A percentile compares a stretch with the other conserved stretches of the same genome.
These are phyloP conservation scores for Trididemnum miniatum DNA, from an alignment of 23 tunicate species.

Conservation along the genomic window DNA sequence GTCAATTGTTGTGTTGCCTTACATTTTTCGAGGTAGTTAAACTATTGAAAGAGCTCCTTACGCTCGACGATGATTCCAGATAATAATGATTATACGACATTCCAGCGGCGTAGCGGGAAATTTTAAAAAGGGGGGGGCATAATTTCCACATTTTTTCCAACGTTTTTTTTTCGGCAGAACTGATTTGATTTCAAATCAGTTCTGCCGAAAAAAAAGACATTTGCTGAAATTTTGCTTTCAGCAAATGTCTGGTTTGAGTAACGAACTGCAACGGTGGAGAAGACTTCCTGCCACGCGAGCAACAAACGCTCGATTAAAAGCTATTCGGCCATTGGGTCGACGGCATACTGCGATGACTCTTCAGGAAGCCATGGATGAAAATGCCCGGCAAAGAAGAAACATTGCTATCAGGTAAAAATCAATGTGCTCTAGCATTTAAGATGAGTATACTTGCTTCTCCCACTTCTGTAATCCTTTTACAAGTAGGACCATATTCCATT, in stretches of 20 bases:
- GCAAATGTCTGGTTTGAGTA: conserved; percentile 41
- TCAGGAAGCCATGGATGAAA: conserved; percentile 68
- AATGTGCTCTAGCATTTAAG: too few species aligned
- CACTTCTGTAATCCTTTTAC: too few species aligned
- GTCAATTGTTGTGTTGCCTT: neutral
- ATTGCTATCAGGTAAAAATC: conserved; percentile 44
- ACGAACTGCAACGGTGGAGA: conserved; percentile 65
- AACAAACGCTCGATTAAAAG: conserved; percentile 74
- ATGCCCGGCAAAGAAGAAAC: conserved; percentile 49
- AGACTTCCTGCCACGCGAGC: conserved; percentile 57
- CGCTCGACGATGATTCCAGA: too few species aligned
- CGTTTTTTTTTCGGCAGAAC: neutral
- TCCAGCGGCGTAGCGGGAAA: too few species aligned
- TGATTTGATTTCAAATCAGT: neutral
- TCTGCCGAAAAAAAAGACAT: neutral
- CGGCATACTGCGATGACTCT: conserved; percentile 57
- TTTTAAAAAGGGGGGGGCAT: too few species aligned
- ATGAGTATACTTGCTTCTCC: too few species aligned
- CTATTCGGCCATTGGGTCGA: conserved; percentile 53
- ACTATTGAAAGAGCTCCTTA: too few species aligned
- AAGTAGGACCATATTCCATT: too few species aligned
- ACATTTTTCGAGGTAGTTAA: neutral
- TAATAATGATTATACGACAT: too few species aligned
- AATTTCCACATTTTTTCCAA: neutral
- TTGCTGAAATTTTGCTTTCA: neutral